Conservation (phyloP, 2,113 vertebrate genomes). For the Heptranchias perlo region DNA sequence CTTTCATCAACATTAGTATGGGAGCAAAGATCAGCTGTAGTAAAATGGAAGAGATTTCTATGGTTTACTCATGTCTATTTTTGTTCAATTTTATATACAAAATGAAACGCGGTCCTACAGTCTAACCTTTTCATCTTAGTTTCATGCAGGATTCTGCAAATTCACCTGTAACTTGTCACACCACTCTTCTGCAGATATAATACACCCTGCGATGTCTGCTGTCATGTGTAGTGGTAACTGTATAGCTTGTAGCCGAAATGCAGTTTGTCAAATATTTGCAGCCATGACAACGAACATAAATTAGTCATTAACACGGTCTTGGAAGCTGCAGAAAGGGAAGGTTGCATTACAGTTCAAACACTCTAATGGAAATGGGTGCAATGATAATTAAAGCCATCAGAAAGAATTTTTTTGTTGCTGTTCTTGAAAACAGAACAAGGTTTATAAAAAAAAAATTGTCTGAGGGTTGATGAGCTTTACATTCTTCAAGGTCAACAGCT, state of each 20-base stretch:
- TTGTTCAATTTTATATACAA: background rate
- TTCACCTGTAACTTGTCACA: background rate
- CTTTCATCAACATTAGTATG: background rate
- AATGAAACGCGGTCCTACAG: background rate
- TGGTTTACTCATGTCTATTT: background rate
- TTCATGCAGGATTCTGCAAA: background rate
- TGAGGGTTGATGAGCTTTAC: too few species aligned
- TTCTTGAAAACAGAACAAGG: background rate
- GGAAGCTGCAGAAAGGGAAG: background rate
- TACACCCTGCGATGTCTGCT: background rate
- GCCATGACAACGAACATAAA: background rate
- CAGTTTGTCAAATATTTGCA: background rate
- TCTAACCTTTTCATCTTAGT: background rate
- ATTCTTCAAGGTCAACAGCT: background rate
- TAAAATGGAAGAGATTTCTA: background rate
- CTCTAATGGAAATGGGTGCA: background rate
- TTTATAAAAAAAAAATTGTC: background rate
- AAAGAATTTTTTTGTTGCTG: background rate
- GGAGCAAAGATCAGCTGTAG: background rate
- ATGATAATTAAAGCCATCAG: background rate
- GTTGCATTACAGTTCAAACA: background rate
- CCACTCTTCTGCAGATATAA: background rate
- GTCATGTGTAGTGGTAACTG: background rate
- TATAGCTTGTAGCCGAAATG: background rate
- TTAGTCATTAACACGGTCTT: background rate